These are phyloP conservation scores for Eulemur mongoz DNA, from an alignment of 2,797 vertebrate genomes.

Conservation along the genomic window DNA sequence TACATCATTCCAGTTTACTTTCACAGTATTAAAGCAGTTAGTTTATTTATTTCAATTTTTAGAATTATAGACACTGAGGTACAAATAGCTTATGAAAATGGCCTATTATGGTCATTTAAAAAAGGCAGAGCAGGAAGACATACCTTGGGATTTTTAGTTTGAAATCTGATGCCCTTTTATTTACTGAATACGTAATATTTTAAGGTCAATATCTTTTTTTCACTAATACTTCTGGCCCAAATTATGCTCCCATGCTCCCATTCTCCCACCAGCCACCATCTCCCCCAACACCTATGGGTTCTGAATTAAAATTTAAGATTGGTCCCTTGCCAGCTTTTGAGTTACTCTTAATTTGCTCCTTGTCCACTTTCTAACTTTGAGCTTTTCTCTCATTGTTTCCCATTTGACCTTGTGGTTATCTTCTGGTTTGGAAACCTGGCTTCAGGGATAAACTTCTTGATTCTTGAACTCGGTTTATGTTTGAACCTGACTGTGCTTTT, in stretches of 20 bases:
- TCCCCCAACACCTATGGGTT: not conserved
- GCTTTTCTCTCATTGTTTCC: not conserved
- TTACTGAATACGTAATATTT: not conserved
- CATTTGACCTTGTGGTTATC: not conserved
- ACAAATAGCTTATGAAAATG: not conserved
- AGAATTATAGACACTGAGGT: not conserved
- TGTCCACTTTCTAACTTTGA: not conserved
- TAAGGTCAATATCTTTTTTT: not conserved
- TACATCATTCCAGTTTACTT: not conserved
- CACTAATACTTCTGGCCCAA: not conserved
- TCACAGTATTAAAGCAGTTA: not conserved
- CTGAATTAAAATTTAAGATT: not conserved
- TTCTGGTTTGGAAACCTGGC: not conserved
- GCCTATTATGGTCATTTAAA: not conserved
- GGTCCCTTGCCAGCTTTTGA: not conserved
- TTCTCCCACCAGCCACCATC: not conserved
- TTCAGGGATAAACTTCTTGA: not conserved
- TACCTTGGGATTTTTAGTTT: not conserved
- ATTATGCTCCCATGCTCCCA: not conserved
- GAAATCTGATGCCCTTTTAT: not conserved
- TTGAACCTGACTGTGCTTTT: not conserved
- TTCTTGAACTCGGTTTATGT: not conserved
- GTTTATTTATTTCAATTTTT: conserved; percentile 14
- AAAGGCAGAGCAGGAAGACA: not conserved
- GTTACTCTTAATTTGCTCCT: not conserved